These are phyloP conservation scores for Luidia sarsii DNA, from an alignment of 53 echinoderm and acorn worm genomes.

Conservation along the genomic window DNA sequence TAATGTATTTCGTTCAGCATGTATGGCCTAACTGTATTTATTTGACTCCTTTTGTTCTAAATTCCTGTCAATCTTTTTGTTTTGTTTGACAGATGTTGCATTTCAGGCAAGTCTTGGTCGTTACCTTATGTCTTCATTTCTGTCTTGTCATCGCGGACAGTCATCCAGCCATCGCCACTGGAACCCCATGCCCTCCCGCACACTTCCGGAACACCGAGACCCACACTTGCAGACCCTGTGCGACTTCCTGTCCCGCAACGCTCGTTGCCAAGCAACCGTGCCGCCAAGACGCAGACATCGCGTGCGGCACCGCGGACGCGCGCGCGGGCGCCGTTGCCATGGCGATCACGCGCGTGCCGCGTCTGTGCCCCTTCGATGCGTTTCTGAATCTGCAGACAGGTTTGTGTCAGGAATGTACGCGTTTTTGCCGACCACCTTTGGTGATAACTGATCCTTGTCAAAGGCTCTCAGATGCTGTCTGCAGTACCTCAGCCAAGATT, in stretches of 20 bases:
- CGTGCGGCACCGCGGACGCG: too few relatives aligned
- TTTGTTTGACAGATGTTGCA: too few relatives aligned
- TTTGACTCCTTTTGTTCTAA: too few relatives aligned
- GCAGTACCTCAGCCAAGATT: neutral
- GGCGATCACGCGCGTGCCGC: neutral
- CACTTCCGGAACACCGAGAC: neutral
- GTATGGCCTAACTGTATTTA: too few relatives aligned
- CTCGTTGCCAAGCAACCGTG: neutral
- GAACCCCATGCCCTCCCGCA: neutral
- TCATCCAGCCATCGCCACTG: too few relatives aligned
- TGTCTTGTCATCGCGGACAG: too few relatives aligned
- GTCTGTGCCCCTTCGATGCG: slow-evolving; percentile 3
- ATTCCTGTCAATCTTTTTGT: too few relatives aligned
- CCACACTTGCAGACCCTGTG: neutral
- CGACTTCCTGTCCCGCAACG: neutral
- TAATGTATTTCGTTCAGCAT: too few relatives aligned
- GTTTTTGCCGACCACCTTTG: neutral
- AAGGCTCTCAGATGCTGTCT: slow-evolving; percentile 9
- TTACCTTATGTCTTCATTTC: too few relatives aligned
- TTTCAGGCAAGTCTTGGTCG: too few relatives aligned
- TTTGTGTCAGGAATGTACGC: neutral
- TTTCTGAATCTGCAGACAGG: slow-evolving; percentile 10
- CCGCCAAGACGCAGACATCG: slow-evolving; percentile 22
- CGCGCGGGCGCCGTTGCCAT: neutral
- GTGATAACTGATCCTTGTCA: slow-evolving; percentile 8